Base-by-base conservation (phyloP, 2,113 vertebrate genomes). In the Triplophysa rosa region DNA sequence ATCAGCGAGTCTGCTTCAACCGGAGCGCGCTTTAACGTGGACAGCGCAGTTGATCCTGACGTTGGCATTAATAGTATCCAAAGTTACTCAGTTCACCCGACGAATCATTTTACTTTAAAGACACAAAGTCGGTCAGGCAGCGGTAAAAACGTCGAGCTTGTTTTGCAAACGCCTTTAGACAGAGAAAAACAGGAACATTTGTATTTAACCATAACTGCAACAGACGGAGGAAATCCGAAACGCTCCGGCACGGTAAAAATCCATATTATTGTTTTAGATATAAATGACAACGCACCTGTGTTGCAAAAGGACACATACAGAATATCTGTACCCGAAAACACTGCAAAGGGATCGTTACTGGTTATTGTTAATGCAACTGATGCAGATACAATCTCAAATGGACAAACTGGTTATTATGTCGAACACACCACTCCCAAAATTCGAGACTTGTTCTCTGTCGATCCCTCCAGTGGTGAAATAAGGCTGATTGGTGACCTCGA, bases 211-310 rank as follows among this genome's bases (percentile, higher is more conserved):
- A 17, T 91, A 59, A 84, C 82, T 49, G 89, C 90, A 9, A 64
- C 78, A 14, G 89, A 91, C 82, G 89, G 90, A 9, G 88, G 88
- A 11, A 80, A 80, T n/a, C 89, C 90, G 47, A 80, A 76, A 68
- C 84, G 86, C 33, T 85, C 87, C 14, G 89, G 86, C 4, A 88
- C 88, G 13, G 87, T 86, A 17, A 84, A 84, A 77, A 84, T 90
- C 3, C 59, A 83, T 13, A 68, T 91, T 52, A 62, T 82, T 59
- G 79, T 93, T 58, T 83, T 91, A 0, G 92, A 93, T 86, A 89
- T 68, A 16, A 94, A 94, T 4, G 92, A 93, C 13, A 92, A 93
- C 75, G 56, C 84, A 7, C 84, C 84, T 1, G 21, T 83, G 14
- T 85, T 83, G 6, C 49, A 54, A 73, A 72, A 64, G 17, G 49